Conservation (phyloP, 1,140 invertebrate species). For the Drosophila nikananu region DNA sequence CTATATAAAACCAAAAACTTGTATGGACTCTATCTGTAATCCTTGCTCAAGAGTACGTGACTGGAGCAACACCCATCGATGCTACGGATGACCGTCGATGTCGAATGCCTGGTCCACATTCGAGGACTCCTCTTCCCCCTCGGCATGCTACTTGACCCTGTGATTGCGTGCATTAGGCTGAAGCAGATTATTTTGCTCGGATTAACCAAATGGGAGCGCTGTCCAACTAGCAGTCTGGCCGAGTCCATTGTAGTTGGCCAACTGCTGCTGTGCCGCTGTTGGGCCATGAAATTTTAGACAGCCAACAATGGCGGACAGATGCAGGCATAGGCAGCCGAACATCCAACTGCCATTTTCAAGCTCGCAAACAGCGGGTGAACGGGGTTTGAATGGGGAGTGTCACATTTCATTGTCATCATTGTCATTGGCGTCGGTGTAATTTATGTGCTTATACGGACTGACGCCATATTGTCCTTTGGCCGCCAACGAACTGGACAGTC, state of each 20-base stretch:
- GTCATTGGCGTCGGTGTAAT: constrained; percentile 69
- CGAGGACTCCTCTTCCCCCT: neutral
- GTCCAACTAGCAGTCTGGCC: neutral
- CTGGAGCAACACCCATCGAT: neutral
- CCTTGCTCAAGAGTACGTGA: too few relatives aligned
- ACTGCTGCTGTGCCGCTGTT: constrained; percentile 11
- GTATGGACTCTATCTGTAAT: neutral
- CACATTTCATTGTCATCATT: constrained; percentile 75
- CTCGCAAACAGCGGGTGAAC: neutral
- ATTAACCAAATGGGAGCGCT: constrained; percentile 29
- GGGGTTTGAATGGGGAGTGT: constrained; percentile 5
- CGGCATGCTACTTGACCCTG: neutral
- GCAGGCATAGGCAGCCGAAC: constrained; percentile 39
- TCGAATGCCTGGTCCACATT: neutral
- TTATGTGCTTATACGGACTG: constrained; percentile 59
- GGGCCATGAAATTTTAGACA: constrained; percentile 51
- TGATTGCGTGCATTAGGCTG: constrained; percentile 29
- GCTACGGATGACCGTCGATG: too few relatives aligned
- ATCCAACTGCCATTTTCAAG: constrained; percentile 46
- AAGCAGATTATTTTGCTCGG: constrained; percentile 37
- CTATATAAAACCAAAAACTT: neutral
- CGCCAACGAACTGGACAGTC: neutral
- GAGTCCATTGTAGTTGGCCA: constrained; percentile 34
- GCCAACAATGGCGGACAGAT: constrained; percentile 60
- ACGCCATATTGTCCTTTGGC: constrained; percentile 41